Evolutionary conservation across 2,888 invertebrate genomes (phyloP), one percentile per base, ranked within the genome.

Genomic region (Corbicula japonica): DNA sequence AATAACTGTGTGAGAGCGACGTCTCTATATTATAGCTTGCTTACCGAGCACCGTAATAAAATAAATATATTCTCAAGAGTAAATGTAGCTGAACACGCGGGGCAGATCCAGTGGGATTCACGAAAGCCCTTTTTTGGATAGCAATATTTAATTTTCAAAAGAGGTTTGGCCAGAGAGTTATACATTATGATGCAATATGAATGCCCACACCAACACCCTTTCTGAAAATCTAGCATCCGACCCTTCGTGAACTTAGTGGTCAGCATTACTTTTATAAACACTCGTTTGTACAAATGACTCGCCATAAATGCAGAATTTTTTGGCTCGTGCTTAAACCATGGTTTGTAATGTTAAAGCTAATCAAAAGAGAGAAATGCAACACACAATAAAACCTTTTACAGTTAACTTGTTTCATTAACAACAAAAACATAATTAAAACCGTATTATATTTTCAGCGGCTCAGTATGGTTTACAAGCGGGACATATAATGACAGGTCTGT

Each of bases 381-480:
- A n/a, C 41, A 38, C 41, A 8, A 15, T 38, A 38, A 38, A 12
- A 38, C 18, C 41, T 18, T 12, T 12, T 38, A 38, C 41, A n/a
- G 41, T 38, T 38, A 8, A 8, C 41, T 18, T 38, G 8, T 38
- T 38, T 38, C 41, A 38, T 12, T 38, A 15, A 38, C 41, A 38
- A 38, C 8, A 38, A 38, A 38, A 15, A 12, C 18, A 12, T 38
- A 38, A 26, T 15, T 21, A 23, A 23, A 18, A 26, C 5, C 12
- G n/a, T 28, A 28, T 18, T 54, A 12, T 54, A 1, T 56, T 48
- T 71, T 23, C 26, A 76, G 80, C 15, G 44, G 35, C 0, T 66
- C 70, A 18, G 46, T 63, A 21, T 84, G 80, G 80, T 84, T 60
- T 48, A 84, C 84, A 2, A 80, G 81, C 46, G 84, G 81, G 12